Conservation (phyloP, 2,888 invertebrate species). For the Mactromeris polynyma region DNA sequence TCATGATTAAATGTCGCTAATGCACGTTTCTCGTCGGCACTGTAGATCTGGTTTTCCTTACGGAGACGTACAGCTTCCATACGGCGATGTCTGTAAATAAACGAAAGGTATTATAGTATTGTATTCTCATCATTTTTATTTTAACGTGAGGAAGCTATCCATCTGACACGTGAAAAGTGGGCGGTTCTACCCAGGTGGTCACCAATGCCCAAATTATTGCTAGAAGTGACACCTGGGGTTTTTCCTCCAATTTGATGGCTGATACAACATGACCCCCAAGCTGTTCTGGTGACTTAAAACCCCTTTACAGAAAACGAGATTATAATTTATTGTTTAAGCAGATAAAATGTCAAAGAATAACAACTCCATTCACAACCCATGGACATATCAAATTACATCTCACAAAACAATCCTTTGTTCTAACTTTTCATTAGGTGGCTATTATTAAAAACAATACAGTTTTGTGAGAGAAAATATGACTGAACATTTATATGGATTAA, state of each 20-base stretch:
- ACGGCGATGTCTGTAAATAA: conserved; percentile 91
- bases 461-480: not conserved
- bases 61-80: conserved; percentile 99
- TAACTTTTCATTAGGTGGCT: not conserved
- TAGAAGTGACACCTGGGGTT: no score
- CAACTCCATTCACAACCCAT: not conserved
- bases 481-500: no score
- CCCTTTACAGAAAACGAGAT: no score
- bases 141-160: not conserved
- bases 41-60: conserved; percentile 99
- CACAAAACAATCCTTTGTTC: not conserved
- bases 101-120: not conserved
- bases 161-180: no score
- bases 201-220: no score
- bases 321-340: no score
- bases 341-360: no score
- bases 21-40: conserved; percentile 99
- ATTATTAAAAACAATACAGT: not conserved
- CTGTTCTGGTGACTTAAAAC: no score
- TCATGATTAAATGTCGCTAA: conserved; percentile 99
- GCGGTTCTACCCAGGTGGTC: no score
- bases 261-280: no score
- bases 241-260: no score
- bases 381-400: not conserved
- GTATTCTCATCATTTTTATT: not conserved